Evolutionary conservation across 53 echinoderm and acorn worm species (phyloP).

Genomic region (Arbacia lixula): DNA sequence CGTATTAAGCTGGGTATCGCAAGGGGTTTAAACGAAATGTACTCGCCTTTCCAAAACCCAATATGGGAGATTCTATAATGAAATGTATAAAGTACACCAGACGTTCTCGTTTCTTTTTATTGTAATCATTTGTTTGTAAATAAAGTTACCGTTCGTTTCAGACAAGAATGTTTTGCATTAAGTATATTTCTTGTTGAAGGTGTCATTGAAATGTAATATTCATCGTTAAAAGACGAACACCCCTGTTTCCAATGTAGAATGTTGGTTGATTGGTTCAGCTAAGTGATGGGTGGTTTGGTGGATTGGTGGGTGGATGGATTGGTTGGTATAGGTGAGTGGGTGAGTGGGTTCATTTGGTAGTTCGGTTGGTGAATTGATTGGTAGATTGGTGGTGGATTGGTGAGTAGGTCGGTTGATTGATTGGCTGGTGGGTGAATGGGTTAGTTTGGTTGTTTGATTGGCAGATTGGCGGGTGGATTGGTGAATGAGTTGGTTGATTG

Average conservation of each 20-base stretch:
- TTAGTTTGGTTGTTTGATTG: neutral
- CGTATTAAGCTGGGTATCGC: too few relatives aligned
- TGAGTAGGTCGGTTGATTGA: neutral
- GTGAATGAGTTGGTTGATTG: neutral
- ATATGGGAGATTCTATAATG: too few relatives aligned
- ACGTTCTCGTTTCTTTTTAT: too few relatives aligned
- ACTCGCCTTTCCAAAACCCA: too few relatives aligned
- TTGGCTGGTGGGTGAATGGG: neutral
- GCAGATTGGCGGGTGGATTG: neutral
- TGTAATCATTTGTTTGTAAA: too few relatives aligned
- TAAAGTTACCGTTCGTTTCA: slow-evolving; percentile 14
- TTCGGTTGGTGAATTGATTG: neutral
- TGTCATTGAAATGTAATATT: too few relatives aligned
- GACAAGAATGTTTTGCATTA: neutral
- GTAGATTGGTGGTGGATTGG: neutral
- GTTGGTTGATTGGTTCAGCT: neutral
- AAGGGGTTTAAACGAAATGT: too few relatives aligned
- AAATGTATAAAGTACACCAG: too few relatives aligned
- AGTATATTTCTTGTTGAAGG: neutral
- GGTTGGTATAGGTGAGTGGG: neutral
- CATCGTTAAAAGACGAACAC: too few relatives aligned
- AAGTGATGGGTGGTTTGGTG: neutral
- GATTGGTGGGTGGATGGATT: neutral
- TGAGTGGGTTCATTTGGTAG: neutral
- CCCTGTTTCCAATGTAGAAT: too few relatives aligned